Conservation (phyloP, 1,140 invertebrate species). For the Cotesia chilonis region DNA sequence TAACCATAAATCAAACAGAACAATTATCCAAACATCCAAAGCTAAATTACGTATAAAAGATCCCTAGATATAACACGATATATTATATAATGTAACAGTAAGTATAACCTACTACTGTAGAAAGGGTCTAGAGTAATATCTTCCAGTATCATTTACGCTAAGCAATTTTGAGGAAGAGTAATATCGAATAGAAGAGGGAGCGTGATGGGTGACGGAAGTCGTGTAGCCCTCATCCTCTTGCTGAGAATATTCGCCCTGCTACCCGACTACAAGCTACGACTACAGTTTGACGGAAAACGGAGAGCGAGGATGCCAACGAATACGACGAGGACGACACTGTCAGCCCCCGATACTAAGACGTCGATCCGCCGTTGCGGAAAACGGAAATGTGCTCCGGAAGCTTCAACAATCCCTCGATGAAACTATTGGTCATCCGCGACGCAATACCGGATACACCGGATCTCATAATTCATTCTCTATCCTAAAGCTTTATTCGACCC, state of each 20-base stretch:
- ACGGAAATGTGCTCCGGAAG: conserved; percentile 67
- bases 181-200: background rate
- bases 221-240: conserved; percentile 16
- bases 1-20: too few relatives aligned
- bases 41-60: too few relatives aligned
- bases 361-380: conserved; percentile 58
- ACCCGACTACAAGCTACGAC: conserved; percentile 22
- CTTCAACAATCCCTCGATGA: conserved; percentile 68
- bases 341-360: conserved; percentile 10
- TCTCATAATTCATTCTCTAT: conserved; percentile 65
- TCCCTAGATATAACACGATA: too few relatives aligned
- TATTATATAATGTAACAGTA: too few relatives aligned
- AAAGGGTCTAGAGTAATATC: background rate
- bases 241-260: conserved; percentile 18
- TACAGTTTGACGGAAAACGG: conserved; percentile 32
- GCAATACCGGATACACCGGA: conserved; percentile 64
- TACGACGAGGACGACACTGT: too few relatives aligned
- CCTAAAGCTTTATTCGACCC: conserved; percentile 25
- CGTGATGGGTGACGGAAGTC: conserved; percentile 34
- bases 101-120: too few relatives aligned
- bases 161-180: background rate
- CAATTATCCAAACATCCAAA: too few relatives aligned
- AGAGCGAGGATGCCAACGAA: conserved; percentile 27
- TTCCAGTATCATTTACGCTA: background rate
- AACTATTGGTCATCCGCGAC: conserved; percentile 67